Evolutionary conservation across 2,113 vertebrate genomes (phyloP).

Genomic region (Amphiprion percula): DNA sequence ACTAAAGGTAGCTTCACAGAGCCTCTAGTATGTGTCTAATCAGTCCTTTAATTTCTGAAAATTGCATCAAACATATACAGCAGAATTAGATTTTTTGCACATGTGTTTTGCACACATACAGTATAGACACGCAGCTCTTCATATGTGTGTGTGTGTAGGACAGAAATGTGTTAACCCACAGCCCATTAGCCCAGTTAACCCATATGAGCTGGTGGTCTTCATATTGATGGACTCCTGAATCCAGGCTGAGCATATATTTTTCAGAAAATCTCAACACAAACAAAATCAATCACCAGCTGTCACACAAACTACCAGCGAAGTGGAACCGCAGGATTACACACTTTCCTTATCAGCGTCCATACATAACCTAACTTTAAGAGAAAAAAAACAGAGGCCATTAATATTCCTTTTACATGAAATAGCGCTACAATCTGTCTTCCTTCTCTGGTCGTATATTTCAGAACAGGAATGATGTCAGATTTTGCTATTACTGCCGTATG

Average conservation of each 20-base stretch:
- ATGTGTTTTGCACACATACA: not conserved
- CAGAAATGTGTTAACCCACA: slow-evolving; percentile 38
- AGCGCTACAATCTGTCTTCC: slow-evolving; percentile 52
- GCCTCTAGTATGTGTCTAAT: too few species aligned
- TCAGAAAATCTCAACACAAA: slow-evolving; percentile 67
- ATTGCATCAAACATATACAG: not conserved
- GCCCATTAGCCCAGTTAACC: too few species aligned
- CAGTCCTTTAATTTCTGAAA: not conserved
- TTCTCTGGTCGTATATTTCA: slow-evolving; percentile 66
- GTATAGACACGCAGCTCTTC: not conserved
- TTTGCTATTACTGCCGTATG: slow-evolving; percentile 81
- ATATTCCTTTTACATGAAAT: slow-evolving; percentile 59
- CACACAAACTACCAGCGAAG: slow-evolving; percentile 67
- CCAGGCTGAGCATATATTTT: slow-evolving; percentile 64
- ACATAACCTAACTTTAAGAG: slow-evolving; percentile 4
- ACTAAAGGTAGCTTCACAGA: too few species aligned
- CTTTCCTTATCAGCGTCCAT: slow-evolving; percentile 67
- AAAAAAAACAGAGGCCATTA: slow-evolving; percentile 47
- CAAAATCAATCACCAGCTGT: slow-evolving; percentile 77
- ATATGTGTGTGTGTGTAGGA: slow-evolving; percentile 8
- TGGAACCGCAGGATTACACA: slow-evolving; percentile 74
- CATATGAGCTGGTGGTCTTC: slow-evolving; percentile 45
- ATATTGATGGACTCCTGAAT: slow-evolving; percentile 51
- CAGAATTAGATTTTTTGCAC: too few species aligned
- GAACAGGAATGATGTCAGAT: slow-evolving; percentile 82